phyloP scores from a whole-genome alignment of 2,113 vertebrate genomes.

The Columba livia region DNA sequence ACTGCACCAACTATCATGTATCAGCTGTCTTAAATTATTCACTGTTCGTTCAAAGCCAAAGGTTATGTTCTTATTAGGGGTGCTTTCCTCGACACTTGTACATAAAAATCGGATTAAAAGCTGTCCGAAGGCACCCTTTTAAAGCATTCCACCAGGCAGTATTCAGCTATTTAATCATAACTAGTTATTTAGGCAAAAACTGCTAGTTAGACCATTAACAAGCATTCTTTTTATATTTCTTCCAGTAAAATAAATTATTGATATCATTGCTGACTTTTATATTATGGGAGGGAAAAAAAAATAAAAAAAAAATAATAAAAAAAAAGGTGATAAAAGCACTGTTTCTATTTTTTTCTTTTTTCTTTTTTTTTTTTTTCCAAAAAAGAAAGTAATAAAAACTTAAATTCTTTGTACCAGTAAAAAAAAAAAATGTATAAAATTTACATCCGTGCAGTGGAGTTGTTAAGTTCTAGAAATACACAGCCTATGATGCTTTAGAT shows the following conservation, averaged over 20 bases:
- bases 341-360: slow-evolving; percentile 88
- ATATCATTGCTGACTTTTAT: slow-evolving; percentile 96
- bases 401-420: slow-evolving; percentile 86
- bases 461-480: slow-evolving; percentile 91
- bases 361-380: slow-evolving; percentile 75
- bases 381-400: slow-evolving; percentile 86
- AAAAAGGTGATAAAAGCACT: slow-evolving; percentile 86
- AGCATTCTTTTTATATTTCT: slow-evolving; percentile 94
- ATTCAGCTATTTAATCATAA: slow-evolving; percentile 85
- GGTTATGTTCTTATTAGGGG: slow-evolving; percentile 81
- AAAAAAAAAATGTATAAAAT: slow-evolving; percentile 86
- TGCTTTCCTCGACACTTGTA: slow-evolving; percentile 74
- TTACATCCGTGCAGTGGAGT: slow-evolving; percentile 94
- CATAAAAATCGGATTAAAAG: slow-evolving; percentile 77
- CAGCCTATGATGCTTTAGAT: slow-evolving; percentile 92
- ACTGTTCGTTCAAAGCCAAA: slow-evolving; percentile 90
- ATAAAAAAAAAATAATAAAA: neutral
- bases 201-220: slow-evolving; percentile 85
- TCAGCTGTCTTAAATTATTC: slow-evolving; percentile 82
- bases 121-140: slow-evolving; percentile 76
- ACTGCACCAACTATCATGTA: slow-evolving; percentile 78
- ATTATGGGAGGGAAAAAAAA: slow-evolving; percentile 88
- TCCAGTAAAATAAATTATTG: slow-evolving; percentile 93
- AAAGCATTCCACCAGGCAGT: slow-evolving; percentile 83
- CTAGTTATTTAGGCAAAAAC: slow-evolving; percentile 83